phyloP scores from a whole-genome alignment of 2,113 vertebrate genomes.

The Amia ocellicauda region DNA sequence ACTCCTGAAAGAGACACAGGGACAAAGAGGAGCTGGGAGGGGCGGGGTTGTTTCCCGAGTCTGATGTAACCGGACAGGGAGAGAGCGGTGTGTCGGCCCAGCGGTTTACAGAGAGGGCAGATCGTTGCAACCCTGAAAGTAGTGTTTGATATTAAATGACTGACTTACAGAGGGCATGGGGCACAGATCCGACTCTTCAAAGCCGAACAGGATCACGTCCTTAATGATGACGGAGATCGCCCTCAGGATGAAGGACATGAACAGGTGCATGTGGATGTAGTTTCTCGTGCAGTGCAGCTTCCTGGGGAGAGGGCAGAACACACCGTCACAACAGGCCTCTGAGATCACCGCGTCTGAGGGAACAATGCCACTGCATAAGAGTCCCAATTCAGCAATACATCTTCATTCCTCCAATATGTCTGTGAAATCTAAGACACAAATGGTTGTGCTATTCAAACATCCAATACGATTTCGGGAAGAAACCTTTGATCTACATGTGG shows the following conservation, averaged over 20 bases:
- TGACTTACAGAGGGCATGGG: slow-evolving; percentile 75
- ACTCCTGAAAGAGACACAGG: no score
- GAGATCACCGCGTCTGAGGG: no score
- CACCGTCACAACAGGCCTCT: neutral
- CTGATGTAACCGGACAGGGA: neutral
- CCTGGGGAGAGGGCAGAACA: slow-evolving; percentile 54
- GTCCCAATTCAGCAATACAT: no score
- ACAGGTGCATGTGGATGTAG: slow-evolving; percentile 93
- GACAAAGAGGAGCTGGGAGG: no score
- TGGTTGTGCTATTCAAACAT: no score
- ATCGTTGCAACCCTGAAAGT: no score
- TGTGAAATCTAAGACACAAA: no score
- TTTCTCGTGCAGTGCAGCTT: slow-evolving; percentile 93
- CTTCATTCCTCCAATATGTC: no score
- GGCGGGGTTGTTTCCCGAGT: neutral
- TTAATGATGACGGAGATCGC: slow-evolving; percentile 87
- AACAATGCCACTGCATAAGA: no score
- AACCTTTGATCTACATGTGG: no score
- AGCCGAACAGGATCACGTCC: slow-evolving; percentile 83
- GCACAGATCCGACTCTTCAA: slow-evolving; percentile 75
- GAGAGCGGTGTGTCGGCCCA: neutral
- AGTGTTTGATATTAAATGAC: neutral
- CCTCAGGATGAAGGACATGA: slow-evolving; percentile 90
- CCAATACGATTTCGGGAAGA: no score
- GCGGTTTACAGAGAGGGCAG: no score